Evolutionary conservation across 2,888 invertebrate species (phyloP).

Genomic region (Eristalis tenax): DNA sequence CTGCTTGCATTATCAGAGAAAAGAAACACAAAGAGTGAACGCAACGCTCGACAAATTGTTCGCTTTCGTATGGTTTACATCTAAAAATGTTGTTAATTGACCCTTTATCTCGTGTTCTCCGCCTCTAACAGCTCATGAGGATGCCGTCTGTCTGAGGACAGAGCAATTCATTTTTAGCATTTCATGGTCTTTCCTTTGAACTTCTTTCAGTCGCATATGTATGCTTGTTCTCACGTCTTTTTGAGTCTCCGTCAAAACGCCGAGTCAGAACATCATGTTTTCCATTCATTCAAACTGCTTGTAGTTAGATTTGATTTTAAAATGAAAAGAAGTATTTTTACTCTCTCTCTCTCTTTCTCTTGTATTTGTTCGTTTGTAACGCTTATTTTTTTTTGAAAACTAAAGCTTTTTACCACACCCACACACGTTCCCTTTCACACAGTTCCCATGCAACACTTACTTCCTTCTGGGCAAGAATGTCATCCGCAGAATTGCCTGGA

Average conservation of each 20-base stretch:
- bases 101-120: too few species aligned
- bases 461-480: conserved; percentile 63
- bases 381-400: neutral
- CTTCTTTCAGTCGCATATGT: neutral
- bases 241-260: neutral
- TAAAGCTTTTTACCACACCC: conserved; percentile 6
- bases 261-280: neutral
- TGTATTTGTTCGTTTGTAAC: neutral
- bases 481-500: conserved; percentile 56
- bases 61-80: too few species aligned
- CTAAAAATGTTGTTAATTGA: too few species aligned
- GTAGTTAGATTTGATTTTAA: conserved; percentile 28
- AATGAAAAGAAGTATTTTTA: neutral
- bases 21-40: too few species aligned
- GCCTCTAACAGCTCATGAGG: too few species aligned
- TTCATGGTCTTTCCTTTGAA: neutral
- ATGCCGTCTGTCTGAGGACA: neutral
- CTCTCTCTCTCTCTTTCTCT: neutral
- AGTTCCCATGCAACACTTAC: conserved; percentile 9
- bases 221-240: neutral
- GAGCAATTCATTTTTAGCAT: neutral
- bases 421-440: neutral
- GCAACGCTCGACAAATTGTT: too few species aligned
- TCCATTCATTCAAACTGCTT: conserved; percentile 18
- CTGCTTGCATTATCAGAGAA: too few species aligned